Evolutionary conservation across 2,113 vertebrate species (phyloP).

Genomic region (Pionites leucogaster): DNA sequence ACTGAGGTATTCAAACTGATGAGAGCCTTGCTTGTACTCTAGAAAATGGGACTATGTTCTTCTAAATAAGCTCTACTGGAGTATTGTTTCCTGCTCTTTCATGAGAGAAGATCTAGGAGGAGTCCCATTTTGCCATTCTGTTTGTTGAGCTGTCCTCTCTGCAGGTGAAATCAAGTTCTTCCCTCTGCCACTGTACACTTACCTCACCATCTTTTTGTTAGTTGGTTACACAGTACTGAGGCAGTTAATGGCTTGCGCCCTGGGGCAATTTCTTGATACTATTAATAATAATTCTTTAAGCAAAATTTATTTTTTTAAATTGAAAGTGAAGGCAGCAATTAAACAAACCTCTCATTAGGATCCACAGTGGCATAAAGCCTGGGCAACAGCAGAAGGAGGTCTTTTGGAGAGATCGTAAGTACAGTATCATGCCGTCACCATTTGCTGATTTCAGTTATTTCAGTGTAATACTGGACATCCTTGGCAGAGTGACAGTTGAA

Average conservation of each 20-base stretch:
- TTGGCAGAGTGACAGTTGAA: conserved; percentile 50
- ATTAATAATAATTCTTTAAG: background rate
- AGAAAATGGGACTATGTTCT: background rate
- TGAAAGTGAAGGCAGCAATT: background rate
- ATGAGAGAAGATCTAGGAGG: background rate
- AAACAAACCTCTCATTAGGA: background rate
- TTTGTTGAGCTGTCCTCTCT: background rate
- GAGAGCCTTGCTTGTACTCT: background rate
- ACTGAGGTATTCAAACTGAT: background rate
- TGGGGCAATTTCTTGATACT: background rate
- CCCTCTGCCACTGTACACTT: background rate
- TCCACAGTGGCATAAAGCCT: background rate
- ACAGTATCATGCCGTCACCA: accelerated
- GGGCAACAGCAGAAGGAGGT: background rate
- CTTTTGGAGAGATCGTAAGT: background rate
- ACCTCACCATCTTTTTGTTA: background rate
- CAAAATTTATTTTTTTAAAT: background rate
- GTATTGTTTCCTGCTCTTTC: background rate
- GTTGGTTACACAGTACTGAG: background rate
- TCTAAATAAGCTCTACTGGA: background rate
- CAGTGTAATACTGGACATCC: background rate
- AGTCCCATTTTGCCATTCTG: background rate
- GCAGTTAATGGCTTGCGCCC: background rate
- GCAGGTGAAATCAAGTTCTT: background rate
- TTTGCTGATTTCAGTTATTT: background rate